Evolutionary conservation across 2,888 invertebrate genomes (phyloP), one percentile per base, ranked within the genome.

Genomic region (Eueremaeus valkanovi): DNA sequence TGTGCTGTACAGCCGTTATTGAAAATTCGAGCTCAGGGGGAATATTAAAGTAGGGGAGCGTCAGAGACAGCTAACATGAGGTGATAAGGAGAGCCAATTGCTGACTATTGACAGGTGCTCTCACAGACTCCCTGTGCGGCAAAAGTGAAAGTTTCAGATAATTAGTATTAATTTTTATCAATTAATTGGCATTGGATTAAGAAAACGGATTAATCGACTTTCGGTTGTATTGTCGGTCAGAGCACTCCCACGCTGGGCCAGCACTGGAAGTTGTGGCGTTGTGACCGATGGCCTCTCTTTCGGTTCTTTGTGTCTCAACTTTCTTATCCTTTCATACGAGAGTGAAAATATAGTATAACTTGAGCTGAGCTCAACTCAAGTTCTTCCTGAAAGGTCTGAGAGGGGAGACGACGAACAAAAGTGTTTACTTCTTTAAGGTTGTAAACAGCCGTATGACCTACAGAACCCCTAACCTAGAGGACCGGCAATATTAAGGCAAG

Each of bases 401-500:
- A 61, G 61, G 61, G 61, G 61, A 61, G 61, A 31, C 29, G 13
- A 6, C 61, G 61, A 61, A 61, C 61, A 61, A 61, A 61, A 61
- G 61, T 61, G 61, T 61, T 61, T 61, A 61, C 61, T 31, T 31
- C 31, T 61, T 61, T 9, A 61, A 61, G n/a, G 61, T 31, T 31
- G 61, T 61, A 61, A 61, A 61, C 61, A 61, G 61, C 61, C 61
- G 61, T 61, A 61, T 61, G 61, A 61, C 61, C 61, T 27, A 61
- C 13, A 61, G 61, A 61, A 61, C 61, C 61, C 61, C 61, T 61
- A 61, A 61, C 61, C 61, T 31, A 61, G 61, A 61, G 61, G 61
- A 31, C 61, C 61, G 61, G 13, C 61, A 31, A 29, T 61, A 61
- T 61, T 61, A 27, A 13, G 31, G 27, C 2, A 11, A 13, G 27